These are phyloP conservation scores for Cyclargus thomasi DNA, from an alignment of 1,140 invertebrate species.

Conservation along the genomic window DNA sequence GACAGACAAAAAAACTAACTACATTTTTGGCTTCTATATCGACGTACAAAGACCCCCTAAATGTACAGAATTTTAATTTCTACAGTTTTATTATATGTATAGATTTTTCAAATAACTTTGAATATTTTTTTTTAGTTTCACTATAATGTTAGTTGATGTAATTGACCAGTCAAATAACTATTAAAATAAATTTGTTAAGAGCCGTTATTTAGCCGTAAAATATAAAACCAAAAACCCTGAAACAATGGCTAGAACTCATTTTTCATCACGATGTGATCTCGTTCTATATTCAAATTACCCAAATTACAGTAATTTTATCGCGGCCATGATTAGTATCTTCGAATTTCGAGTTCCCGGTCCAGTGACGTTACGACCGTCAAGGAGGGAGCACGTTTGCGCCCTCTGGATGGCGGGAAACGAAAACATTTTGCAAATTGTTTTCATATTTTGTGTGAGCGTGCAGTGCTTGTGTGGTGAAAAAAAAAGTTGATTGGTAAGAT, in stretches of 20 bases:
- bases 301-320: background rate
- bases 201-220: too few relatives aligned
- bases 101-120: too few relatives aligned
- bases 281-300: conserved; percentile 1
- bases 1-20: too few relatives aligned
- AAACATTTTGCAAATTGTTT: background rate
- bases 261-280: conserved; percentile 1
- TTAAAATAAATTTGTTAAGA: too few relatives aligned
- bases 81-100: too few relatives aligned
- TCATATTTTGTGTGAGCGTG: background rate
- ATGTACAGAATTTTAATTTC: too few relatives aligned
- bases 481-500: background rate
- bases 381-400: background rate
- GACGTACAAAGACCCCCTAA: too few relatives aligned
- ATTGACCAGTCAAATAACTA: too few relatives aligned
- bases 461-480: background rate
- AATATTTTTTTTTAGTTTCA: too few relatives aligned
- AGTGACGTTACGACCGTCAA: background rate
- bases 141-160: too few relatives aligned
- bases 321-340: background rate
- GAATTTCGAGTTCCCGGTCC: background rate
- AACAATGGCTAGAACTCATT: conserved; percentile 19
- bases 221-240: background rate
- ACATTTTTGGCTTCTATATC: too few relatives aligned
- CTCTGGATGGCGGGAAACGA: background rate